Percentiles rank a stretch among this genome's conserved stretches.
Evolutionary conservation across 2,113 vertebrate genomes (phyloP).

Genomic region (Acrocephalus arundinaceus): DNA sequence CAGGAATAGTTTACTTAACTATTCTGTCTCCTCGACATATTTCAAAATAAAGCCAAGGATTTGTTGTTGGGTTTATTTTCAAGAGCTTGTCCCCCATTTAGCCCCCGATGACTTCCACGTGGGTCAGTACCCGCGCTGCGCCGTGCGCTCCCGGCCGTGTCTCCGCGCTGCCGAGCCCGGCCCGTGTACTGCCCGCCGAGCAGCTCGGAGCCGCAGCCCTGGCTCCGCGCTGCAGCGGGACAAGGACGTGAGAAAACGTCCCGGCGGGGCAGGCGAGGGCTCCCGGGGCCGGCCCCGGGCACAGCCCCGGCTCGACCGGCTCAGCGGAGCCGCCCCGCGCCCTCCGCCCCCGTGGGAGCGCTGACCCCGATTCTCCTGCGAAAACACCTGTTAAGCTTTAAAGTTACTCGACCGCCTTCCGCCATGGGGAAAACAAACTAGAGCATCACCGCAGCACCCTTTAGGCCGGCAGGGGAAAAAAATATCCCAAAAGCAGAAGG

Average conservation of each 20-base stretch:
- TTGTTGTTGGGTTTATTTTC: too few relatives aligned
- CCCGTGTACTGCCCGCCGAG: not conserved
- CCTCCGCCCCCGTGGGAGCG: not conserved
- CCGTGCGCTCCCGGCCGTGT: not conserved
- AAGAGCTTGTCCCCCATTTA: not conserved
- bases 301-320: not conserved
- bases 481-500: not conserved
- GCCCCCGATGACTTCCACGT: not conserved
- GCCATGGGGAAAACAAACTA: not conserved
- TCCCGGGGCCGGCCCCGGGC: not conserved
- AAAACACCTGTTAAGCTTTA: constrained; percentile 73
- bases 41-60: not conserved
- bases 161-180: not conserved
- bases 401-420: not conserved
- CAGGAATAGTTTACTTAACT: not conserved
- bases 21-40: not conserved
- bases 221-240: not conserved
- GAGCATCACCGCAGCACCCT: not conserved
- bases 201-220: not conserved
- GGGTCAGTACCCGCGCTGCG: not conserved
- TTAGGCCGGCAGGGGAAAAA: not conserved
- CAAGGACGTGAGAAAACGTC: not conserved
- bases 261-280: not conserved
- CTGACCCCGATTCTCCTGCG: not conserved
- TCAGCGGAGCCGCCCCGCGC: not conserved